Evolutionary conservation across 2,797 vertebrate genomes (phyloP), one percentile per base, ranked within the genome.

Genomic region (Melanotaenia trifasciata): DNA sequence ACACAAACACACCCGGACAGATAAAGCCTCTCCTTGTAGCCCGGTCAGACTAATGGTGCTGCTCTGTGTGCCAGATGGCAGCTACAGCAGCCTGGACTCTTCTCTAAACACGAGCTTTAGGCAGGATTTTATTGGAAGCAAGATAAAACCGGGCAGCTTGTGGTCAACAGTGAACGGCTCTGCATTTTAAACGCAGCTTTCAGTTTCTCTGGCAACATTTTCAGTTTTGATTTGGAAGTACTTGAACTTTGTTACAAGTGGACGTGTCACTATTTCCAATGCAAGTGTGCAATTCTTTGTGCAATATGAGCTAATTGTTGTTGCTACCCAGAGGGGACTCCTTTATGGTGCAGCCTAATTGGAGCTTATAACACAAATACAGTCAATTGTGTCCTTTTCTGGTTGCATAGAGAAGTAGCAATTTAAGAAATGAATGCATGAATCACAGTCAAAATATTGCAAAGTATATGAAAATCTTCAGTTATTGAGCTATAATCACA

Each of bases 131-230:
- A 83, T 62, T 83, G 84, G 84, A 81, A 18, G 51, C 64, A 45
- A 67, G 80, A 76, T 73, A 78, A 50, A 83, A 84, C 70, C 65
- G 70, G 76, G 76, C 70, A 86, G 84, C 76, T 76, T 79, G 82
- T 26, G 72, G 87, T 89, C 85, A 81, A 66, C 87, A 85, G 79
- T 79, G 85, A 84, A 80, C 61, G 76, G 67, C 54, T 87, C 81
- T 88, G 84, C 83, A 91, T 89, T 81, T 78, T 38, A 91, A 89
- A 87, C 73, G 70, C 70, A 70, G 67, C 81, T 85, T 89, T 88
- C 74, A 85, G 76, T 61, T 83, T 84, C 73, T 84, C 78, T 87
- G 83, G 84, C 84, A 88, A 67, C 58, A 30, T 30, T 59, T 67
- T 40, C 61, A 64, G 61, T 58, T 79, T 81, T 45, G 70, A 58